Evolutionary conservation across 2,113 vertebrate genomes (phyloP).

Genomic region (Austrofundulus limnaeus): DNA sequence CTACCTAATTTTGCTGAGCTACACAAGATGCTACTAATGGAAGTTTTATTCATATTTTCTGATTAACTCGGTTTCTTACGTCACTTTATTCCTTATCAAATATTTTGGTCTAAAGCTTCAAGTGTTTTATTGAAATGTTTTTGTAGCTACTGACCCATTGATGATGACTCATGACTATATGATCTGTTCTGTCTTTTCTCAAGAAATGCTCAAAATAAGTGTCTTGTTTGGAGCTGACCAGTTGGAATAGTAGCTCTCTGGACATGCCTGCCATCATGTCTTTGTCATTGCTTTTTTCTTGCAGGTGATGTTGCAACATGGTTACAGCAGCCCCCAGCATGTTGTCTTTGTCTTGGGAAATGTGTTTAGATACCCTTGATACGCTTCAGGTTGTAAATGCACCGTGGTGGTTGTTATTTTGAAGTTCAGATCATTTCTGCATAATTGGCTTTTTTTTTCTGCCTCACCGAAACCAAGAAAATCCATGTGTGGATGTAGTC

Average conservation of each 20-base stretch:
- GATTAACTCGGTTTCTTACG: neutral
- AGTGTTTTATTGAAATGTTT: neutral
- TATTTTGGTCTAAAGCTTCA: too few relatives aligned
- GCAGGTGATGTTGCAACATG: constrained; percentile 49
- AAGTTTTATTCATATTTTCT: neutral
- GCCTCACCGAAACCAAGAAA: neutral
- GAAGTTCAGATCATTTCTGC: neutral
- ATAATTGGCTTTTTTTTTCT: neutral
- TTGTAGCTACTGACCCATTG: neutral
- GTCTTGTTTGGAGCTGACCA: neutral
- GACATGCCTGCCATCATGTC: neutral
- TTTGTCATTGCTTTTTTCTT: neutral
- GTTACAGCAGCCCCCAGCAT: constrained; percentile 54
- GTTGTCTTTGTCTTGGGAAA: neutral
- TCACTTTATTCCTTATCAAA: too few relatives aligned
- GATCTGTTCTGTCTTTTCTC: neutral
- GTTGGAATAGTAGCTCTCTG: neutral
- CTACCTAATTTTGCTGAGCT: neutral
- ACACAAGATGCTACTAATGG: too few relatives aligned
- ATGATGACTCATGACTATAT: too few relatives aligned
- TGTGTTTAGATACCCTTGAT: neutral
- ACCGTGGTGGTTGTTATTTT: neutral
- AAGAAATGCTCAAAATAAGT: neutral
- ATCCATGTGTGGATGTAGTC: neutral
- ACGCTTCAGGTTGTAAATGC: neutral